Percentiles rank a stretch among this genome's conserved stretches.
phyloP scores from a whole-genome alignment of 2,888 invertebrate species.

The Lasioglossum figueresi region DNA sequence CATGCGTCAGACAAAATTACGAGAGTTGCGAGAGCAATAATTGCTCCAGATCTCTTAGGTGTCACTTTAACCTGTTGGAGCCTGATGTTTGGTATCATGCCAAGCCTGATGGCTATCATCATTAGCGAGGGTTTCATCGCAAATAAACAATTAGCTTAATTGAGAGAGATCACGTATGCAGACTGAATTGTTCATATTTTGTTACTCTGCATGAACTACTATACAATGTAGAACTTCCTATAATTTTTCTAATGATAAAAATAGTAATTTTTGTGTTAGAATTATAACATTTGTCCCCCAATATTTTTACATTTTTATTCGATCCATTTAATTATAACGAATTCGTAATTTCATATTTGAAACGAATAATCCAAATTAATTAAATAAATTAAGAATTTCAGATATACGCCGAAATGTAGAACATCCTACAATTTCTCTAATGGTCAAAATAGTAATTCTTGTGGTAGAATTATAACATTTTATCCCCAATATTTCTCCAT shows the following conservation, averaged over 20 bases:
- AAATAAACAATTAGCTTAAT: constrained; percentile 2
- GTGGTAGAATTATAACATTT: too few species aligned
- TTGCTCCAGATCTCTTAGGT: constrained; percentile 57
- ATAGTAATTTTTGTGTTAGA: neutral
- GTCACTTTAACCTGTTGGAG: constrained; percentile 65
- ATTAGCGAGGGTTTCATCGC: constrained; percentile 22
- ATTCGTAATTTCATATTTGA: neutral
- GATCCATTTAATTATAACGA: neutral
- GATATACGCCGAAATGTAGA: too few species aligned
- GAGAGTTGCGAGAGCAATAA: constrained; percentile 52
- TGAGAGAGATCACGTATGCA: neutral
- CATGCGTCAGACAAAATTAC: constrained; percentile 64
- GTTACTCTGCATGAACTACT: neutral
- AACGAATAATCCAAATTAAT: too few species aligned
- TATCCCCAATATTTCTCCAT: too few species aligned
- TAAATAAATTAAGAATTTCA: too few species aligned
- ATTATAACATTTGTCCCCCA: too few species aligned
- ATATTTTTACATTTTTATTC: neutral
- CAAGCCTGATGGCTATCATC: constrained; percentile 27
- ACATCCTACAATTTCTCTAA: too few species aligned
- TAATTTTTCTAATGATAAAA: neutral
- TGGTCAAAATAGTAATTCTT: too few species aligned
- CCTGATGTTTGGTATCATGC: constrained; percentile 50
- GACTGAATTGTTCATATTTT: neutral
- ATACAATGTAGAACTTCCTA: neutral